phyloP scores from a whole-genome alignment of 1,140 invertebrate genomes.

The Colletes latitarsis region DNA sequence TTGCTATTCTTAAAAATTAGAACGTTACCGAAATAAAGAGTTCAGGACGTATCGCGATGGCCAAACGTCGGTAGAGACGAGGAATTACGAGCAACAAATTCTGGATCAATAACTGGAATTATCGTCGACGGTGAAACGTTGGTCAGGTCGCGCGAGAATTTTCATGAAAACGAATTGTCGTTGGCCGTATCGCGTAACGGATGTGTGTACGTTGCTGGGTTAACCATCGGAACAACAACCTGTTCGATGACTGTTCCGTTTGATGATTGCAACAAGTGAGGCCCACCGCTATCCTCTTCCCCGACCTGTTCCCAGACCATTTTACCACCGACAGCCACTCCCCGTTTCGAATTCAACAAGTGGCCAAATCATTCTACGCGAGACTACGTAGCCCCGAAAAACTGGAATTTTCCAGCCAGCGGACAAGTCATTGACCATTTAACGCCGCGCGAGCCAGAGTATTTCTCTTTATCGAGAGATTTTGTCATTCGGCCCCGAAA shows the following conservation, averaged over 20 bases:
- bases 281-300: constrained; percentile 58
- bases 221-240: constrained; percentile 69
- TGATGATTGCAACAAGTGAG: constrained; percentile 80
- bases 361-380: constrained; percentile 78
- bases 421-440: constrained; percentile 59
- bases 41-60: too few species aligned
- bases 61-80: too few species aligned
- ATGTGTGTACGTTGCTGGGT: constrained; percentile 42
- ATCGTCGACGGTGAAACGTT: background rate
- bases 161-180: constrained; percentile 65
- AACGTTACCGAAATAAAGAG: too few species aligned
- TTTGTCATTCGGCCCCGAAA: constrained; percentile 16
- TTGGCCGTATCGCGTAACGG: constrained; percentile 44
- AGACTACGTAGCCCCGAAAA: constrained; percentile 57
- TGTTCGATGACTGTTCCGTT: constrained; percentile 79
- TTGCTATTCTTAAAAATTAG: too few species aligned
- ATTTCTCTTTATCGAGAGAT: constrained; percentile 40
- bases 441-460: constrained; percentile 27
- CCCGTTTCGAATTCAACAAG: constrained; percentile 76
- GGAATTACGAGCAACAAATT: constrained; percentile 5
- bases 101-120: background rate
- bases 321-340: constrained; percentile 65
- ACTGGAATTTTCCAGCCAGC: constrained; percentile 58
- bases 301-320: constrained; percentile 63
- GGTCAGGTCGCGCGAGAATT: constrained; percentile 21